Conservation (phyloP, 2,888 invertebrate species). For the Papilio gigon region DNA sequence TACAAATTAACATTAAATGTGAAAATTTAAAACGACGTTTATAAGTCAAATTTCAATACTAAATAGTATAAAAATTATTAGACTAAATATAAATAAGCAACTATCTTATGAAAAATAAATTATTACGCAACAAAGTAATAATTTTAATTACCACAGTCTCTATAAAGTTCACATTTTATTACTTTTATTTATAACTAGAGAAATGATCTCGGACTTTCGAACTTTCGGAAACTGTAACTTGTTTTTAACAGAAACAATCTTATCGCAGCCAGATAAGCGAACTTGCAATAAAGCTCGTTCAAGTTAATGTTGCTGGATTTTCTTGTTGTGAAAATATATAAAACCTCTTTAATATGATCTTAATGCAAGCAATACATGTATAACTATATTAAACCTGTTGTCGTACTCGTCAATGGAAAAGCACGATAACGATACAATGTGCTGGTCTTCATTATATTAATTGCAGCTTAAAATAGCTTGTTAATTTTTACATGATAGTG, state of each 20-base stretch:
- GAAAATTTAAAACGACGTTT: too few species aligned
- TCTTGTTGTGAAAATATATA: background rate
- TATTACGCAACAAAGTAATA: background rate
- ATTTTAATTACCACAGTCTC: background rate
- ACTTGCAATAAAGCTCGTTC: background rate
- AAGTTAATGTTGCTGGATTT: background rate
- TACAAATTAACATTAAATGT: too few species aligned
- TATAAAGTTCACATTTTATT: background rate
- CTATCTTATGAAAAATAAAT: too few species aligned
- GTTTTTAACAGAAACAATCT: conserved; percentile 1
- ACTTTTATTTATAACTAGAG: too few species aligned
- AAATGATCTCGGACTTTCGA: background rate
- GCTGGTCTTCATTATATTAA: background rate
- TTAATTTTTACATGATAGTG: conserved; percentile 28
- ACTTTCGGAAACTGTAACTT: background rate
- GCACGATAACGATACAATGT: background rate
- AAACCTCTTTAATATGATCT: too few species aligned
- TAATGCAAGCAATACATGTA: too few species aligned
- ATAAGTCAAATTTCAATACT: too few species aligned
- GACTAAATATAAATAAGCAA: too few species aligned
- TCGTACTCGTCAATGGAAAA: background rate
- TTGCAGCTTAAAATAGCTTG: conserved; percentile 2
- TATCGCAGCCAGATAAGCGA: background rate
- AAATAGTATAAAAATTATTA: too few species aligned
- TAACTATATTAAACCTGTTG: too few species aligned